Conservation (phyloP, 2,113 vertebrate genomes). For the Phaetusa simplex region DNA sequence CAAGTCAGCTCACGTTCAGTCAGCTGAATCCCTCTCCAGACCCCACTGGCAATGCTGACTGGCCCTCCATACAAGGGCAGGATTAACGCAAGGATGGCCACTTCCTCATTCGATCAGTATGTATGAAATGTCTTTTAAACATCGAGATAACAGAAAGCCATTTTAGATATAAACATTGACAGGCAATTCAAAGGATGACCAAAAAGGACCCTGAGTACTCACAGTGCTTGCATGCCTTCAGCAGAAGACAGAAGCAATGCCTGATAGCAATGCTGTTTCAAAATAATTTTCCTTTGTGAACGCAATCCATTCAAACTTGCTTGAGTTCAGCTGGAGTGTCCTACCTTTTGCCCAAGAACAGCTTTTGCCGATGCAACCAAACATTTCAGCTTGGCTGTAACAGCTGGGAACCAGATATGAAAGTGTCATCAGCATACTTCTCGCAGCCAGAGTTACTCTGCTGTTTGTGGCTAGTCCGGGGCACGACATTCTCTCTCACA, state of each 20-base stretch:
- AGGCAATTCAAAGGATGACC: not conserved
- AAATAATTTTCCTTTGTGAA: not conserved
- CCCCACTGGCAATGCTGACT: no score
- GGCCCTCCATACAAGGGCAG: no score
- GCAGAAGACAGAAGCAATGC: not conserved
- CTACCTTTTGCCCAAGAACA: not conserved
- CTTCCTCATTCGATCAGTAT: not conserved
- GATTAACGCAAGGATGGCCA: not conserved
- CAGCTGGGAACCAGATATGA: not conserved
- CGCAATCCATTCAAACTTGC: not conserved
- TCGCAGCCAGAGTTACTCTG: not conserved
- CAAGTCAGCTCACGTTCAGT: not conserved
- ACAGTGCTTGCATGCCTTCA: not conserved
- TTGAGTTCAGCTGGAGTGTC: not conserved
- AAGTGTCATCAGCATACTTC: not conserved
- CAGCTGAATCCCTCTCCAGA: not conserved
- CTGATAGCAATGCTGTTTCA: not conserved
- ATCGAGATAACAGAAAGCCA: not conserved
- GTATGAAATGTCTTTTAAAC: not conserved
- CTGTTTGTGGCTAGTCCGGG: not conserved
- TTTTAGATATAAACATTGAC: not conserved
- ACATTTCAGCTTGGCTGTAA: not conserved
- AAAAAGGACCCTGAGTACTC: not conserved
- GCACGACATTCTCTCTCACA: not conserved
- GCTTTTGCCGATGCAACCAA: not conserved